phyloP scores from a whole-genome alignment of 2,888 invertebrate genomes.

The Spicauda simplicius region DNA sequence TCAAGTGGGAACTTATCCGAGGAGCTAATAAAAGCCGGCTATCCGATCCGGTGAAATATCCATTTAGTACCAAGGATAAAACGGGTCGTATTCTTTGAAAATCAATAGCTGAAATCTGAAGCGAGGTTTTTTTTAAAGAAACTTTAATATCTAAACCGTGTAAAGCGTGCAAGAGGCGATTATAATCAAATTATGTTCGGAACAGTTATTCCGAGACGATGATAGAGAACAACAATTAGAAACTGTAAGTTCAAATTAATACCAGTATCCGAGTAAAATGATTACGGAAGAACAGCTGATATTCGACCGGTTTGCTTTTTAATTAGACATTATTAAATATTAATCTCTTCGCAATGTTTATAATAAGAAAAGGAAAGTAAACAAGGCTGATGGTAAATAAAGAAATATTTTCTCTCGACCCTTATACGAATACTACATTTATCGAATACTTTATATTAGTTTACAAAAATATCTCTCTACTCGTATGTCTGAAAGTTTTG shows the following conservation, averaged over 20 bases:
- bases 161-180: constrained; percentile 53
- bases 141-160: constrained; percentile 54
- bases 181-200: constrained; percentile 56
- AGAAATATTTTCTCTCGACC: too few relatives aligned
- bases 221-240: constrained; percentile 24
- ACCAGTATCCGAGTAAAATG: constrained; percentile 16
- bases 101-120: constrained; percentile 48
- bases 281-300: constrained; percentile 18
- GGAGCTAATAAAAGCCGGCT: constrained; percentile 50
- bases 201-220: constrained; percentile 14
- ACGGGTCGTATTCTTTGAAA: constrained; percentile 50
- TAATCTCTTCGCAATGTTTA: not conserved
- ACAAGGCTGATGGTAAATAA: too few relatives aligned
- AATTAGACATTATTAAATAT: constrained; percentile 22
- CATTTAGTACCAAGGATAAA: constrained; percentile 50
- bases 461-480: too few relatives aligned
- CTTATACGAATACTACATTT: too few relatives aligned
- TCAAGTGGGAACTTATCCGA: constrained; percentile 42
- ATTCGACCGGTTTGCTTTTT: constrained; percentile 11
- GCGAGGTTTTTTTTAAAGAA: constrained; percentile 47
- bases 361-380: too few relatives aligned
- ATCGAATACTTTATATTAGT: too few relatives aligned
- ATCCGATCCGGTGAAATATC: constrained; percentile 47
- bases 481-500: too few relatives aligned
- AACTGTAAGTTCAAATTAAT: constrained; percentile 20